These are phyloP conservation scores for Acanthaster planci DNA, from an alignment of 35 echinoderm and acorn worm species.

Conservation along the genomic window DNA sequence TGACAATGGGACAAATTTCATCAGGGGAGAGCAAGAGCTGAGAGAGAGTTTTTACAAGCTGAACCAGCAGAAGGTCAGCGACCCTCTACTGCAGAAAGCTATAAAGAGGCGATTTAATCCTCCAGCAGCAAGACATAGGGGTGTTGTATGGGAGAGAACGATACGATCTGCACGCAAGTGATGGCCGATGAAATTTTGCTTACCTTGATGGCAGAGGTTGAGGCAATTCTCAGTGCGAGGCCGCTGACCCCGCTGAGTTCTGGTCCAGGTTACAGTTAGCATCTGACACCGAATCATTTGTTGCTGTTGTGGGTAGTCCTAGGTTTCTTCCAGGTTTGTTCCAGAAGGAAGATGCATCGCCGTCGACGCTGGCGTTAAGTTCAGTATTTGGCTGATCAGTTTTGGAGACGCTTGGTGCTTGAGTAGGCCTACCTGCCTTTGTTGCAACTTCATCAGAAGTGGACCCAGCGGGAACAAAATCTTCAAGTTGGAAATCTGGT, in stretches of 20 bases:
- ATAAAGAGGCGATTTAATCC: constrained; percentile 59
- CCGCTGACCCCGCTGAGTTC: constrained; percentile 49
- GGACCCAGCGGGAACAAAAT: too few species aligned
- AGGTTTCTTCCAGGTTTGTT: constrained; percentile 43
- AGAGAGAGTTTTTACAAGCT: constrained; percentile 17
- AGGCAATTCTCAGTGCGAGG: constrained; percentile 56
- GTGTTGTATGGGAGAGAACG: constrained; percentile 57
- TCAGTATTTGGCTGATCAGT: too few species aligned
- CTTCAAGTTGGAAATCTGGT: too few species aligned
- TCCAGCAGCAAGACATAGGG: constrained; percentile 61
- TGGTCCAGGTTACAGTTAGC: constrained; percentile 49
- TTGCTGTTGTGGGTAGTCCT: constrained; percentile 41
- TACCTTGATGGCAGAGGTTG: constrained; percentile 62
- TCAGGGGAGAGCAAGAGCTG: constrained; percentile 30
- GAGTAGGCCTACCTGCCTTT: too few species aligned
- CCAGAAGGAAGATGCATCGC: constrained; percentile 30
- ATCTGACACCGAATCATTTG: constrained; percentile 68
- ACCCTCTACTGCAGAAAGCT: not conserved
- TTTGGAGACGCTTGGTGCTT: constrained; percentile 66
- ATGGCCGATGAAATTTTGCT: constrained; percentile 40
- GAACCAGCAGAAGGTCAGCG: constrained; percentile 23
- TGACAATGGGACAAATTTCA: constrained; percentile 70
- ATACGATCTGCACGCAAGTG: constrained; percentile 44
- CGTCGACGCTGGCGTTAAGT: not conserved
- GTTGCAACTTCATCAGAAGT: too few species aligned